Conservation (phyloP, 2,888 invertebrate species). For the Temnothorax unifasciatus region DNA sequence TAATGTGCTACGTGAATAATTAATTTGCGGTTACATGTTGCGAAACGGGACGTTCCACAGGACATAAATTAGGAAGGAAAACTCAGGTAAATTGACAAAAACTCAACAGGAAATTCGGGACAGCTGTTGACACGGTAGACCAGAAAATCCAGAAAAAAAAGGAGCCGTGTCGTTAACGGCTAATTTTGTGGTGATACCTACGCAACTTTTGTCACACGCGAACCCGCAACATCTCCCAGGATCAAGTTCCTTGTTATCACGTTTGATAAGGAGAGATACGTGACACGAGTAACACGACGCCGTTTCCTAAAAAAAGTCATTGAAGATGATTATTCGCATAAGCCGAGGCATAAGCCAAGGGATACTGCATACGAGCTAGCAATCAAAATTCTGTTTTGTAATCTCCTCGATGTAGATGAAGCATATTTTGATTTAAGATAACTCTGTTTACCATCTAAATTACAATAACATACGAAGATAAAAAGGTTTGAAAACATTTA, state of each 20-base stretch:
- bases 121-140: slow-evolving; percentile 71
- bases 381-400: background rate
- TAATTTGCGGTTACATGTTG: background rate
- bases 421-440: background rate
- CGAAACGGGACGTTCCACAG: background rate
- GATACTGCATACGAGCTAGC: background rate
- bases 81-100: slow-evolving; percentile 55
- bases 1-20: background rate
- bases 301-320: background rate
- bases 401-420: background rate
- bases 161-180: background rate
- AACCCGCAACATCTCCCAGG: slow-evolving; percentile 14
- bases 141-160: slow-evolving; percentile 51
- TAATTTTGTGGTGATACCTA: slow-evolving; percentile 20
- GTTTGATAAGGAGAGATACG: background rate
- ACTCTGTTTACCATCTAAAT: background rate
- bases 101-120: slow-evolving; percentile 62
- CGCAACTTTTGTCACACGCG: background rate
- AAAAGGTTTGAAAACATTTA: background rate
- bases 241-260: slow-evolving; percentile 32
- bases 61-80: slow-evolving; percentile 49
- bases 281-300: background rate
- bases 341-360: no score
- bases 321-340: background rate
- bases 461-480: background rate